A percentile compares a stretch with the other conserved stretches of the same genome.
phyloP scores from a whole-genome alignment of 2,113 vertebrate species.

The Platysternon megacephalum region DNA sequence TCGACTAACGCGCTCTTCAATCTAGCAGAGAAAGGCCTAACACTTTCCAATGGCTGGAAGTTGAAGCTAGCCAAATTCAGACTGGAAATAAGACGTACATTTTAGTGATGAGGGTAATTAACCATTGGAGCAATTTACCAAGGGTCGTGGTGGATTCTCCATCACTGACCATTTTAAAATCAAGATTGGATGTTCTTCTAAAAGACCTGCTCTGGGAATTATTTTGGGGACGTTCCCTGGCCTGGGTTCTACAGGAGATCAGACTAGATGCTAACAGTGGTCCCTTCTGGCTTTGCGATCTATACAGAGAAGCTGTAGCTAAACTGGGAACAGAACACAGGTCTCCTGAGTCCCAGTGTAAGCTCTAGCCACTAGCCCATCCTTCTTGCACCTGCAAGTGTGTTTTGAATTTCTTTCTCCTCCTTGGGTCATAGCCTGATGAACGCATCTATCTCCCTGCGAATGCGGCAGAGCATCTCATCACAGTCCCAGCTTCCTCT shows the following conservation, averaged over 20 bases:
- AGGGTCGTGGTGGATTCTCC: neutral
- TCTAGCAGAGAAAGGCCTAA: neutral
- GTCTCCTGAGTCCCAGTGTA: neutral
- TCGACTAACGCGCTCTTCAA: too few relatives aligned
- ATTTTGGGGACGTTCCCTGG: neutral
- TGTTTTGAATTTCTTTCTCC: neutral
- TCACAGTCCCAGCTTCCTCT: neutral
- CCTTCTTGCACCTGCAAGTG: neutral
- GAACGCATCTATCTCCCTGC: neutral
- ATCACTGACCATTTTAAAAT: neutral
- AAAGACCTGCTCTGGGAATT: neutral
- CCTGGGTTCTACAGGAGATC: neutral
- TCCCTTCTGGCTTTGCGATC: neutral
- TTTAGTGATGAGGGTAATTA: neutral
- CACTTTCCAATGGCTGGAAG: neutral
- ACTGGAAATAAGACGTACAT: neutral
- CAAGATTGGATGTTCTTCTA: neutral
- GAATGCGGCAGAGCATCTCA: neutral
- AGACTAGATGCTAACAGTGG: neutral
- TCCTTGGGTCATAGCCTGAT: neutral
- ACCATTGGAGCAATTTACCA: neutral
- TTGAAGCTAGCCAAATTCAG: neutral
- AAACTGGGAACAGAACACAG: neutral
- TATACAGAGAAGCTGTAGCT: neutral
- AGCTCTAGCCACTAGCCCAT: neutral